Evolutionary conservation across 2,888 invertebrate species (phyloP).

Genomic region (Dichetophora obliterata): DNA sequence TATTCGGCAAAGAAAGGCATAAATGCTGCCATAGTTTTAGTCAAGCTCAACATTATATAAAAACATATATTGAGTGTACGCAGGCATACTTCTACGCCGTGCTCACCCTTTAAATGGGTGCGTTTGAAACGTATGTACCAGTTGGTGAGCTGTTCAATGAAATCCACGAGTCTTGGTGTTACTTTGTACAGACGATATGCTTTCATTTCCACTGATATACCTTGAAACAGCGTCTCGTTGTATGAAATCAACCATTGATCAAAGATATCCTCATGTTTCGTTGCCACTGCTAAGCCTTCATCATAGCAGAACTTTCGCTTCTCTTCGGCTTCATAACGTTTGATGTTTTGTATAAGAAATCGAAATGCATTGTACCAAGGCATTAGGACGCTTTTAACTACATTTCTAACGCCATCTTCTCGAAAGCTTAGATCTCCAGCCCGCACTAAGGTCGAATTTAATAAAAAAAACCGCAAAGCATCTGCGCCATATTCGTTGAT

Average conservation of each 20-base stretch:
- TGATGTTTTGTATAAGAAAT: constrained; percentile 89
- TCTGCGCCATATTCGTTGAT: constrained; percentile 93
- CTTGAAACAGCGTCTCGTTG: constrained; percentile 88
- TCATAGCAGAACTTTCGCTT: constrained; percentile 67
- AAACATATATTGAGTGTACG: constrained; percentile 31
- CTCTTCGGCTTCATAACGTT: constrained; percentile 72
- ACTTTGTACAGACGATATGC: constrained; percentile 93
- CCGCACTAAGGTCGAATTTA: constrained; percentile 94
- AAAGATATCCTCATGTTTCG: constrained; percentile 75
- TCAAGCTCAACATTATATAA: constrained; percentile 56
- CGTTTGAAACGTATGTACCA: constrained; percentile 98
- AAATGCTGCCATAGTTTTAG: constrained; percentile 89
- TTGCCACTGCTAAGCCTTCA: background rate
- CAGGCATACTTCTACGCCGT: background rate
- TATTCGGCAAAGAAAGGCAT: constrained; percentile 94
- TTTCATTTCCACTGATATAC: constrained; percentile 89
- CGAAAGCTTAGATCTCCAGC: constrained; percentile 94
- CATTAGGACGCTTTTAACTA: constrained; percentile 93
- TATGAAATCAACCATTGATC: constrained; percentile 95
- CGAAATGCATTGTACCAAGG: constrained; percentile 95
- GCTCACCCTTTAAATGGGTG: constrained; percentile 83
- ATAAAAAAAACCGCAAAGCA: constrained; percentile 90
- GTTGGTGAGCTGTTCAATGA: constrained; percentile 94
- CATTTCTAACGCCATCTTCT: constrained; percentile 92
- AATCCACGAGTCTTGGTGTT: constrained; percentile 87